Base-by-base conservation (phyloP, 1,140 invertebrate genomes). In the Caenorhabditis inopinata region DNA sequence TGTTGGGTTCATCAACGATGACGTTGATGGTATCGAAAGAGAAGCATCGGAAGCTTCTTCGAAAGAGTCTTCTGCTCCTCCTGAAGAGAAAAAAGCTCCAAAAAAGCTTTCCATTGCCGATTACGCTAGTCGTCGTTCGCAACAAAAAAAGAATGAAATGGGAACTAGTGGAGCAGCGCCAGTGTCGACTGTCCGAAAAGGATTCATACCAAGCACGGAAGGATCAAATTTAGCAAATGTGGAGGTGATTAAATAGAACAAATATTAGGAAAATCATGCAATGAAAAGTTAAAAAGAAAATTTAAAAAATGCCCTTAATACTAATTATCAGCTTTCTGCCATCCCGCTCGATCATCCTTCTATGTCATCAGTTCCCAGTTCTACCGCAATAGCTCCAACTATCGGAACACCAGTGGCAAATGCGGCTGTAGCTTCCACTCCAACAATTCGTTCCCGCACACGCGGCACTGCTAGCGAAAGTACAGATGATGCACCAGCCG, bases 161-260 rank as follows among this genome's bases (percentile, higher is more conserved):
- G 58, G 25, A 16, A n/a, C 2, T 0, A 32, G 27, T 16, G 16
- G 32, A 11, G n/a, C 58, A 11, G 16, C 58, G 29, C 14, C 58
- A 0, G n/a, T 32, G 4, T 1, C 27, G 27, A 32, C 53, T 16
- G n/a, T n/a, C n/a, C 58, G 58, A 2, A 29, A 32, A 38, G 58
- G 58, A n/a, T 68, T 68, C 32, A 68, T 68, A 21, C 58, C 58
- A 18, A 68, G 58, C n/a, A 68, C 58, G 9, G 58, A 68, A 9
- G 58, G 58, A 18, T 5, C 5, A 14, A 14, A 42, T 42, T 68
- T 68, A 32, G 32, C 6, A 7, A 27, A 68, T 42, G 58, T 68
- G 14, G 7, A 68, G 58, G 58, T 68, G 38, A 7, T 42, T 42
- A 42, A 42, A 42, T 42, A 14, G 38, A 42, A 42, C 14, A 42